Percentiles rank a stretch among this genome's conserved stretches.
phyloP scores from a whole-genome alignment of 2,113 vertebrate genomes.

The Limanda limanda region DNA sequence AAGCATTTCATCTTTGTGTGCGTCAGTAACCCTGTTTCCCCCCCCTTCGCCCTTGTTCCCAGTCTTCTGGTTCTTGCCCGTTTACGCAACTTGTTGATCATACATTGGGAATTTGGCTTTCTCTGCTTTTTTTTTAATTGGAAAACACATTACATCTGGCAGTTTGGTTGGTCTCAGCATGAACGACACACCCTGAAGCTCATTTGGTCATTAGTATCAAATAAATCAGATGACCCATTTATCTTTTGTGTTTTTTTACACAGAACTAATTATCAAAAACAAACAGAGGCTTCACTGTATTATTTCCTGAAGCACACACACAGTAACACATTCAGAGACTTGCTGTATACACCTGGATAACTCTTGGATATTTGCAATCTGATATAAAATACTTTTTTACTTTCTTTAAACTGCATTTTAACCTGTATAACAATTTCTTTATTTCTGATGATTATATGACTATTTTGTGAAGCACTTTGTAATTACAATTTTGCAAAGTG shows the following conservation, averaged over 20 bases:
- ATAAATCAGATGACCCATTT: constrained; percentile 8
- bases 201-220: neutral
- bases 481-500: no score
- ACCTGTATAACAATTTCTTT: no score
- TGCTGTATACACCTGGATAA: no score
- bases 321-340: no score
- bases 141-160: constrained; percentile 28
- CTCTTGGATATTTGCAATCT: no score
- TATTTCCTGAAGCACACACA: no score
- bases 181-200: constrained; percentile 25
- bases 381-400: no score
- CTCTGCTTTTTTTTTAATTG: constrained; percentile 24
- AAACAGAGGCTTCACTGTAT: constrained; percentile 5
- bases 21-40: constrained; percentile 52
- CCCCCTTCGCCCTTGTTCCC: constrained; percentile 29
- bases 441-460: no score
- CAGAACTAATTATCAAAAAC: constrained; percentile 2
- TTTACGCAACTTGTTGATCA: constrained; percentile 52
- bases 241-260: neutral
- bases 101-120: constrained; percentile 48
- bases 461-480: no score
- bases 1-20: constrained; percentile 55
- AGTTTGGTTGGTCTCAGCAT: constrained; percentile 3
- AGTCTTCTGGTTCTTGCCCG: constrained; percentile 26
- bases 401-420: no score